Conservation (phyloP, 2,888 invertebrate species). For the Ophion costatus region DNA sequence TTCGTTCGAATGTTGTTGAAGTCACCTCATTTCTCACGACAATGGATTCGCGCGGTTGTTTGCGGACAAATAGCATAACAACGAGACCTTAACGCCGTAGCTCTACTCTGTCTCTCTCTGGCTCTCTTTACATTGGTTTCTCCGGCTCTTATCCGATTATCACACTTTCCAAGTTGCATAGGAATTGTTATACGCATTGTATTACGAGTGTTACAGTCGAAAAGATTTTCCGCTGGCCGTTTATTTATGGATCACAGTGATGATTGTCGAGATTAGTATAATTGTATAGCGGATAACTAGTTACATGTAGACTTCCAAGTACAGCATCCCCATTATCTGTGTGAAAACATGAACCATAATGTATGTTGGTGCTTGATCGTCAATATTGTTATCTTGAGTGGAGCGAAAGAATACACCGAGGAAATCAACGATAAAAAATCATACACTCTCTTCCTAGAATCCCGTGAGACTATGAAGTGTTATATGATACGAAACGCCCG, state of each 20-base stretch:
- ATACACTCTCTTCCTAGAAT: background rate
- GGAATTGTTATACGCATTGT: constrained; percentile 4
- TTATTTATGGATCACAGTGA: constrained; percentile 44
- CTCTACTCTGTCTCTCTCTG: constrained; percentile 5
- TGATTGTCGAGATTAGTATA: constrained; percentile 48
- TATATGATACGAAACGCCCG: no score
- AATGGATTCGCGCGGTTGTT: background rate
- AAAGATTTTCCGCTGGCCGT: constrained; percentile 6
- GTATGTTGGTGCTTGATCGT: background rate
- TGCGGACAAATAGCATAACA: constrained; percentile 15
- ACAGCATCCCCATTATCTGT: constrained; percentile 50
- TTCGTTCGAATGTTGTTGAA: constrained; percentile 14
- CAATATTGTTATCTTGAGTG: background rate
- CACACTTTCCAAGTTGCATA: constrained; percentile 23
- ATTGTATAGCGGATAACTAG: constrained; percentile 30
- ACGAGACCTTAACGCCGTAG: background rate
- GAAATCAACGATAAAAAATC: background rate
- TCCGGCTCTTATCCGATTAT: constrained; percentile 32
- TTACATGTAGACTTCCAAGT: constrained; percentile 25
- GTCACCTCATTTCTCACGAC: constrained; percentile 13
- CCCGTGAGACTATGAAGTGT: no score
- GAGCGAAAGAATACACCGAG: background rate
- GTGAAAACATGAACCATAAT: constrained; percentile 18
- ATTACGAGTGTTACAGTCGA: constrained; percentile 17
- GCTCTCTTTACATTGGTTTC: background rate